A percentile compares a stretch with the other conserved stretches of the same genome.
These are phyloP conservation scores for Menidia beryllina DNA, from an alignment of 2,113 vertebrate genomes.

Conservation along the genomic window DNA sequence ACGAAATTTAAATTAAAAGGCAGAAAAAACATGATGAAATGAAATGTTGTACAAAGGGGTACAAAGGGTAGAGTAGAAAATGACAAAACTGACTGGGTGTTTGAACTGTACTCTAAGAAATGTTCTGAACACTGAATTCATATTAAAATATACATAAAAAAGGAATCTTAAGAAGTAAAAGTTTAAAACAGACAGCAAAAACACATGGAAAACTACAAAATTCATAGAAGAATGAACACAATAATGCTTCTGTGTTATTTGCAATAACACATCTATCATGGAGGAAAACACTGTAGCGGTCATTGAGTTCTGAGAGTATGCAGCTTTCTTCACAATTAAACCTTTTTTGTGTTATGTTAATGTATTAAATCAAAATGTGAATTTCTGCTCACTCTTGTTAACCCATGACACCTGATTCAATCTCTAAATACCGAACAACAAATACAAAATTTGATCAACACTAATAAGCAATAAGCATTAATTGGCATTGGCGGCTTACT, in stretches of 20 bases:
- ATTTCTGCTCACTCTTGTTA: conserved; percentile 18
- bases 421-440: no score
- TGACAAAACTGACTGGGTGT: conserved; percentile 19
- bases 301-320: conserved; percentile 23
- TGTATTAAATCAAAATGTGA: conserved; percentile 7
- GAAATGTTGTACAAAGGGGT: conserved; percentile 2
- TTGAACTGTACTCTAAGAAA: conserved; percentile 7
- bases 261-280: conserved; percentile 17
- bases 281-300: conserved; percentile 7
- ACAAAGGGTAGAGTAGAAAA: conserved; percentile 11
- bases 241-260: conserved; percentile 10
- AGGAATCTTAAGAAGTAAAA: conserved; percentile 10
- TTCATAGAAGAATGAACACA: conserved; percentile 32
- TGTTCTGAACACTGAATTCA: conserved; percentile 38
- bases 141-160: conserved; percentile 36
- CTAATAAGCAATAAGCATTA: background rate
- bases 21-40: conserved; percentile 8
- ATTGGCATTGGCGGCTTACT: background rate
- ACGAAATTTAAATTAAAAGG: conserved; percentile 26
- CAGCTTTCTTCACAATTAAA: conserved; percentile 36
- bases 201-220: conserved; percentile 2
- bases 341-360: background rate
- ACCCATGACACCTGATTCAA: background rate
- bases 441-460: background rate
- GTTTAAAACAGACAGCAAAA: conserved; percentile 20